phyloP scores from a whole-genome alignment of 2,797 vertebrate species.

The Pteropus rufus region DNA sequence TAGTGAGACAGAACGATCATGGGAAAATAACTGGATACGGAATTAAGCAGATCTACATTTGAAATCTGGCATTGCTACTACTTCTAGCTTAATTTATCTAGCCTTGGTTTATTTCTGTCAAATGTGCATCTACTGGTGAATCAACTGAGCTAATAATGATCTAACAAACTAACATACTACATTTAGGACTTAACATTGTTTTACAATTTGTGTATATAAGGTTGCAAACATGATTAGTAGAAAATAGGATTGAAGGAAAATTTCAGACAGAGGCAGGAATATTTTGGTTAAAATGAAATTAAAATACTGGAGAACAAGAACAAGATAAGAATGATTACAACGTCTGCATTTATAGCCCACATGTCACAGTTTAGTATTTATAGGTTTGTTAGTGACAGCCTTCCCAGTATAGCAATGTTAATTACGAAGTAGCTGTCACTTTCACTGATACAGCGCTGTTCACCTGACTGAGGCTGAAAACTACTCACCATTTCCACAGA shows the following conservation, averaged over 20 bases:
- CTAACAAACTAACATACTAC: background rate
- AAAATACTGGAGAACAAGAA: background rate
- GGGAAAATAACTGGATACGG: background rate
- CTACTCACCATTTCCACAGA: background rate
- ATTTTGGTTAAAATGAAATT: slow-evolving; percentile 39
- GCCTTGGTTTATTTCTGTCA: background rate
- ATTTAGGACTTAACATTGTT: background rate
- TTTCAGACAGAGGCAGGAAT: slow-evolving; percentile 15
- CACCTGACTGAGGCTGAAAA: slow-evolving; percentile 58
- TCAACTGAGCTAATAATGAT: background rate
- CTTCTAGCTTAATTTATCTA: background rate
- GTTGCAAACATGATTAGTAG: background rate
- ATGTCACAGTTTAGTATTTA: slow-evolving; percentile 54
- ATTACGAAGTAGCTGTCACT: background rate
- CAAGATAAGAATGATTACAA: slow-evolving; percentile 41
- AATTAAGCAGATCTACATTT: background rate
- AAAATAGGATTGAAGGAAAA: background rate
- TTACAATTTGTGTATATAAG: background rate
- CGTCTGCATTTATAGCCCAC: slow-evolving; percentile 43
- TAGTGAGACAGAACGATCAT: background rate
- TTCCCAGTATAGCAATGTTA: slow-evolving; percentile 55
- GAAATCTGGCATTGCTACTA: background rate
- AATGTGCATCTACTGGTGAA: background rate
- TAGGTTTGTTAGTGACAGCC: slow-evolving; percentile 49
- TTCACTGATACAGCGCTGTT: slow-evolving; percentile 15